Conservation (phyloP, 2,113 vertebrate genomes). For the Paratilapia polleni region DNA sequence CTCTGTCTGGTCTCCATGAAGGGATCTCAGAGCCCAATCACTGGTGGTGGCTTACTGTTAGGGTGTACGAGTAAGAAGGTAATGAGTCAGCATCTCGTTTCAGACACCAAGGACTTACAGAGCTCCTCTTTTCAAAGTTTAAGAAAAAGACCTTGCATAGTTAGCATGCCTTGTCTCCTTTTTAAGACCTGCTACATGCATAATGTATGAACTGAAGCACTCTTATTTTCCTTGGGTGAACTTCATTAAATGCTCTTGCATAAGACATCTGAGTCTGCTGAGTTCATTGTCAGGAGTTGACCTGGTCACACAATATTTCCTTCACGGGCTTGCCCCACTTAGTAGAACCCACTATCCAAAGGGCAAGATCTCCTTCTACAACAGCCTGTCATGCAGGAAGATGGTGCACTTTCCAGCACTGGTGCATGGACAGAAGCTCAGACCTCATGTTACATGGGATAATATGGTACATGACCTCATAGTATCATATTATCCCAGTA, state of each 20-base stretch:
- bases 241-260: not conserved
- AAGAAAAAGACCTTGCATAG: not conserved
- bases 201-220: not conserved
- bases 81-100: conserved; percentile 2
- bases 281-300: conserved; percentile 1
- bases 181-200: not conserved
- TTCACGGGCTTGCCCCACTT: not conserved
- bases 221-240: not conserved
- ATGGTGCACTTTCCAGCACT: not conserved
- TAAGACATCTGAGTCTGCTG: not conserved
- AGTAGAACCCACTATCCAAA: not conserved
- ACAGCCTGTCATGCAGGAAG: not conserved
- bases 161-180: not conserved
- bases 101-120: not conserved
- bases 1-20: not conserved
- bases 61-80: not conserved
- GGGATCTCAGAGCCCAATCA: not conserved
- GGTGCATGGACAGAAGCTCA: not conserved
- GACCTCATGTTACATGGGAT: too few species aligned
- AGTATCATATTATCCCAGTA: too few species aligned
- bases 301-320: conserved; percentile 2
- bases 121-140: conserved; percentile 9
- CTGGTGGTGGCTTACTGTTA: not conserved
- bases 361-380: not conserved
- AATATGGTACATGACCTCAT: too few species aligned